Conservation (phyloP, 1,140 invertebrate genomes). For the Philotrypesis tridentata region DNA sequence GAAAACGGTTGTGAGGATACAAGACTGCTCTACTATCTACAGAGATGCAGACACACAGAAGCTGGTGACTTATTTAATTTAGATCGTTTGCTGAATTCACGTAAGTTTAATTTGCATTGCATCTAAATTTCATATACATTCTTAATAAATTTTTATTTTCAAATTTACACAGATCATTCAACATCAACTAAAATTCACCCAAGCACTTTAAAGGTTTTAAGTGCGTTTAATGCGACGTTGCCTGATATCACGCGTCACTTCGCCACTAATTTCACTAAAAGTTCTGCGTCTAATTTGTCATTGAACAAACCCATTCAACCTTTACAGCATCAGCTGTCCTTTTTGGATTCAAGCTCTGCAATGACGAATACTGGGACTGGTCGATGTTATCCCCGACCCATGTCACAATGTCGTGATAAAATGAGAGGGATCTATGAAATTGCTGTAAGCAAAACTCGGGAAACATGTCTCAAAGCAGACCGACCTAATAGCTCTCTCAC, state of each 20-base stretch:
- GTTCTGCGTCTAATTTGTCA: background rate
- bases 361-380: background rate
- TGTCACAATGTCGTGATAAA: constrained; percentile 63
- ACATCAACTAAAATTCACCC: constrained; percentile 43
- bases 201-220: constrained; percentile 56
- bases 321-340: background rate
- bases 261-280: constrained; percentile 45
- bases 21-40: constrained; percentile 66
- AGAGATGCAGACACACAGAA: constrained; percentile 70
- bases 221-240: constrained; percentile 65
- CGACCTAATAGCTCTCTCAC: constrained; percentile 47
- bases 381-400: constrained; percentile 61
- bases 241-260: constrained; percentile 65
- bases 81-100: constrained; percentile 4
- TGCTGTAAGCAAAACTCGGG: constrained; percentile 62
- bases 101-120: background rate
- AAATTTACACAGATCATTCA: constrained; percentile 11
- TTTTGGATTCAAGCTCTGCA: background rate
- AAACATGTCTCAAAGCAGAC: constrained; percentile 61
- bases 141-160: background rate
- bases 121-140: background rate
- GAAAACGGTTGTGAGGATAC: constrained; percentile 64
- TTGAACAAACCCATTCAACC: background rate
- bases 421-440: constrained; percentile 59
- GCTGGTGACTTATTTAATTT: constrained; percentile 66